These are phyloP conservation scores for Scleropages formosus DNA, from an alignment of 2,797 vertebrate genomes.

Conservation along the genomic window DNA sequence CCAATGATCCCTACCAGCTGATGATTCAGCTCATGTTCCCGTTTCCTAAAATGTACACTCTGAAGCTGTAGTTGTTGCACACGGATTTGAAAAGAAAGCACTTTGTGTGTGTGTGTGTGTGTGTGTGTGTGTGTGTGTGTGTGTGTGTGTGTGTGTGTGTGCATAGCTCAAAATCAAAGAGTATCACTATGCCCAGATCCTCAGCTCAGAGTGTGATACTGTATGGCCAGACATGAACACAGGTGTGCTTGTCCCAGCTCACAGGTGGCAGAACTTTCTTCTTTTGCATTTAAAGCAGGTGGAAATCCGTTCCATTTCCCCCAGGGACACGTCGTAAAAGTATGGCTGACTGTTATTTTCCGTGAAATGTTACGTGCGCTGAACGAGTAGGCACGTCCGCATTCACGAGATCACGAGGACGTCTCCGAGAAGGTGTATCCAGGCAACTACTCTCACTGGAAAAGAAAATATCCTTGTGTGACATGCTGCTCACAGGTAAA, in stretches of 20 bases:
- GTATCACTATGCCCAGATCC: too few species aligned
- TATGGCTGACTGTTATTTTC: background rate
- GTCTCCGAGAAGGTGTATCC: background rate
- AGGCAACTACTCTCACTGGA: conserved; percentile 8
- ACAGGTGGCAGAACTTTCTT: background rate
- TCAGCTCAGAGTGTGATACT: background rate
- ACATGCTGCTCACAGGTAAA: background rate
- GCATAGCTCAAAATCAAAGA: too few species aligned
- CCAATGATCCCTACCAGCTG: background rate
- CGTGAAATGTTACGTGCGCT: too few species aligned
- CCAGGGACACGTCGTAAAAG: background rate
- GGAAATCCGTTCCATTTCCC: background rate
- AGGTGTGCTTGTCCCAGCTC: background rate
- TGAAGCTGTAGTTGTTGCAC: too few species aligned
- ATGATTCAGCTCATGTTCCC: conserved; percentile 6
- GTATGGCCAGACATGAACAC: background rate
- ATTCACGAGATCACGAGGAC: background rate
- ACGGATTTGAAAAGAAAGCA: background rate
- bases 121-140: background rate
- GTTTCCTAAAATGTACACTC: background rate
- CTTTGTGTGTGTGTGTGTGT: background rate
- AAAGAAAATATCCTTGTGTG: background rate
- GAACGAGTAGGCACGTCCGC: background rate
- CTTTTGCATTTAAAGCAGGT: background rate
- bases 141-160: background rate